Conservation (phyloP, 2,113 vertebrate genomes). For the Protobothrops mucrosquamatus region DNA sequence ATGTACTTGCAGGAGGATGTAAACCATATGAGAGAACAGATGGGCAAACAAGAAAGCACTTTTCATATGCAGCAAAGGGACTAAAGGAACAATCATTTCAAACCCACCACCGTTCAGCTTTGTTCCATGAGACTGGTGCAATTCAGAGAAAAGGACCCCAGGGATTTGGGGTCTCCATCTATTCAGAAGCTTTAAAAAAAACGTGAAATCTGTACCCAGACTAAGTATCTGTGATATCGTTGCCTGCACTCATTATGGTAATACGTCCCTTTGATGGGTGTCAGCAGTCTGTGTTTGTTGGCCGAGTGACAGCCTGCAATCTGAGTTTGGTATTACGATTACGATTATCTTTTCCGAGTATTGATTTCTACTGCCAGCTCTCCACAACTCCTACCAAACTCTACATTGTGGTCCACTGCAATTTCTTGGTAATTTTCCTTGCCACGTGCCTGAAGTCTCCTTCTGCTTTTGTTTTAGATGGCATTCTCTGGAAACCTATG, state of each 20-base stretch:
- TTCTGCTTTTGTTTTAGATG: slow-evolving; percentile 44
- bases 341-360: slow-evolving; percentile 61
- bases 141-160: neutral
- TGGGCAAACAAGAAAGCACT: neutral
- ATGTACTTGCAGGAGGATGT: neutral
- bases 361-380: slow-evolving; percentile 52
- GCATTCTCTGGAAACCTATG: slow-evolving; percentile 54
- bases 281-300: slow-evolving; percentile 53
- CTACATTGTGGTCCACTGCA: slow-evolving; percentile 51
- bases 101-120: neutral
- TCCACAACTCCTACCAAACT: slow-evolving; percentile 62
- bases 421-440: slow-evolving; percentile 56
- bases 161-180: neutral
- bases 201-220: slow-evolving; percentile 4
- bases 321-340: slow-evolving; percentile 43
- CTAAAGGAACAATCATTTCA: neutral
- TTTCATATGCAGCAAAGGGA: neutral
- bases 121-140: neutral
- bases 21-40: neutral
- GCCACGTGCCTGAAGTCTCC: slow-evolving; percentile 54
- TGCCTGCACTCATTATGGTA: slow-evolving; percentile 48
- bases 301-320: slow-evolving; percentile 57
- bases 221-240: slow-evolving; percentile 3
- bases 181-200: slow-evolving; percentile 14
- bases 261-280: slow-evolving; percentile 67